These are phyloP conservation scores for Athalia circularis DNA, from an alignment of 2,888 invertebrate species.

Conservation along the genomic window DNA sequence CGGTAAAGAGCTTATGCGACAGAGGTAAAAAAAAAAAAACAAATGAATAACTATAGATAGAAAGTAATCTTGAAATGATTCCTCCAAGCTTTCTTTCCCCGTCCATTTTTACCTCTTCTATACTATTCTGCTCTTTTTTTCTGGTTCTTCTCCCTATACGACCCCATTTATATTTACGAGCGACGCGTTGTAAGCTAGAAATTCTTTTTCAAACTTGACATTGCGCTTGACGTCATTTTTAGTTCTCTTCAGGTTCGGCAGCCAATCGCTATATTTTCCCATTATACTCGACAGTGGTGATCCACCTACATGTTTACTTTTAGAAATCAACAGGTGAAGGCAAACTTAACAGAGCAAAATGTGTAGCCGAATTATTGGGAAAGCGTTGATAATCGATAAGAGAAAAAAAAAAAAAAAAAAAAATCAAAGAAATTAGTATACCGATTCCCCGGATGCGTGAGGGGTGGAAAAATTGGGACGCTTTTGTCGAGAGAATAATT, in stretches of 20 bases:
- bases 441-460: too few relatives aligned
- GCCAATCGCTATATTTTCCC: not conserved
- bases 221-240: slow-evolving; percentile 27
- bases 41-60: too few relatives aligned
- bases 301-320: too few relatives aligned
- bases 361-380: too few relatives aligned
- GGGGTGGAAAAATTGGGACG: too few relatives aligned
- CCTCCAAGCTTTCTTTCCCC: slow-evolving; percentile 16
- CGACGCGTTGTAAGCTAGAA: slow-evolving; percentile 1
- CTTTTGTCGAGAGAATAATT: slow-evolving; percentile 1
- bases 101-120: not conserved
- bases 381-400: too few relatives aligned
- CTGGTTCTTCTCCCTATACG: not conserved
- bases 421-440: too few relatives aligned
- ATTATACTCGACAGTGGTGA: not conserved
- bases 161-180: not conserved
- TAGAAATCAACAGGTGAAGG: too few relatives aligned
- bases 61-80: slow-evolving; percentile 27
- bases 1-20: slow-evolving; percentile 31
- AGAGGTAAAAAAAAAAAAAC: not conserved
- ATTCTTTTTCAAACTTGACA: slow-evolving; percentile 23
- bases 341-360: too few relatives aligned
- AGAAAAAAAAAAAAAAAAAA: too few relatives aligned
- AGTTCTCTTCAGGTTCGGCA: not conserved
- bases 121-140: not conserved